Evolutionary conservation across 2,113 vertebrate species (phyloP).

Genomic region (Platycercus adscitus): DNA sequence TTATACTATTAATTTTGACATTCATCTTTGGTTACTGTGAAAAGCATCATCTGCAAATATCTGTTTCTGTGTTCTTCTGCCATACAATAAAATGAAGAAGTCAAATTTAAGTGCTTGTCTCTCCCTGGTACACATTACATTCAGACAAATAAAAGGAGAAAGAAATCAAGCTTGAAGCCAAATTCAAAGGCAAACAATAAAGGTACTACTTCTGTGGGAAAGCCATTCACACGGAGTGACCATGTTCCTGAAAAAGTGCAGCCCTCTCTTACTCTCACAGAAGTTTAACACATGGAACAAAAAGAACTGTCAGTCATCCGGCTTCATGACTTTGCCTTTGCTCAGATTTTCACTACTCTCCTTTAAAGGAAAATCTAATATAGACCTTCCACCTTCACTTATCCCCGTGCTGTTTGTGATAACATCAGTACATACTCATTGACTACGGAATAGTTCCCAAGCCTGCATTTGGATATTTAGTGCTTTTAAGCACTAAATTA

Average conservation of each 20-base stretch:
- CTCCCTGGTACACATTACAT: neutral
- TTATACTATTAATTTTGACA: neutral
- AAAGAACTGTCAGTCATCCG: neutral
- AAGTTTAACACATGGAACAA: neutral
- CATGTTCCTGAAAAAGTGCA: neutral
- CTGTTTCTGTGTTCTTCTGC: neutral
- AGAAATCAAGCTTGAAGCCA: constrained; percentile 11
- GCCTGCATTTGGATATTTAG: neutral
- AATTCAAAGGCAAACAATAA: constrained; percentile 26
- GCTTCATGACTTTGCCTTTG: neutral
- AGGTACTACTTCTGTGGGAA: neutral
- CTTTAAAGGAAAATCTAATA: neutral
- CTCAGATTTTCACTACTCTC: neutral
- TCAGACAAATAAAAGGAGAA: neutral
- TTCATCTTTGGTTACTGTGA: neutral
- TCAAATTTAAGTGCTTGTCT: neutral
- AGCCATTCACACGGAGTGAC: neutral
- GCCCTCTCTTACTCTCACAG: neutral
- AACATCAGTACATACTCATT: neutral
- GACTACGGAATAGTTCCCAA: neutral
- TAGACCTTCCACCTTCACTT: neutral
- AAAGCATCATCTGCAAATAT: neutral
- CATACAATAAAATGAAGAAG: neutral
- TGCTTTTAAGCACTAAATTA: neutral
- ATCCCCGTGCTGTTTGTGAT: neutral